Evolutionary conservation across 2,797 vertebrate species (phyloP).

Genomic region (Enteromius argenteus): DNA sequence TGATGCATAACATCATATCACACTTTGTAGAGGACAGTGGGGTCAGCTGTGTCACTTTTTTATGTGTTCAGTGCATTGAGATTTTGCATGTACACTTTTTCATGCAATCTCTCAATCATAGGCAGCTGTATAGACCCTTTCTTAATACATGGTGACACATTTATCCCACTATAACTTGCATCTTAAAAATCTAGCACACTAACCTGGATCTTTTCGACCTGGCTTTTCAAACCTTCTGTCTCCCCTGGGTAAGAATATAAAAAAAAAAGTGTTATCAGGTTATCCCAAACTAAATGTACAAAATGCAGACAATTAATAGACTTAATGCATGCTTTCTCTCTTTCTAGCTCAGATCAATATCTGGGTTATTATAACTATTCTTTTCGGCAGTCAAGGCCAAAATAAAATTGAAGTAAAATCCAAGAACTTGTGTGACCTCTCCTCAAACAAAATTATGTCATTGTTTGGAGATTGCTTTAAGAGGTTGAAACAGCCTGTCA

Average conservation of each 20-base stretch:
- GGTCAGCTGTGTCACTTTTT: background rate
- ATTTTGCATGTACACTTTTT: background rate
- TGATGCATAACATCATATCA: constrained; percentile 22
- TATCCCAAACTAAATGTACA: background rate
- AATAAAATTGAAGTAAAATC: background rate
- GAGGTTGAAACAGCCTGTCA: background rate
- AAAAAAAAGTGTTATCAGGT: background rate
- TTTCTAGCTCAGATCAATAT: background rate
- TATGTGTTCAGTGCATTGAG: background rate
- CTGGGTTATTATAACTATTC: background rate
- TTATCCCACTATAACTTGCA: background rate
- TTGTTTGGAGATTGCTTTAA: background rate
- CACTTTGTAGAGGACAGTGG: background rate
- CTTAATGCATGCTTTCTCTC: background rate
- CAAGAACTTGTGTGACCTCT: background rate
- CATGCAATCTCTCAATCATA: background rate
- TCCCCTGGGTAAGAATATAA: constrained; percentile 80
- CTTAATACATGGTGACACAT: background rate
- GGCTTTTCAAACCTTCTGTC: constrained; percentile 99
- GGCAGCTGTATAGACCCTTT: background rate
- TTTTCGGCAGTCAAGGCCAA: background rate
- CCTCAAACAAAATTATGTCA: background rate
- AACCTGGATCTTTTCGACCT: constrained; percentile 98
- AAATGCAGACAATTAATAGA: background rate
- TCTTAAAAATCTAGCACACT: constrained; percentile 59